Evolutionary conservation across 2,113 vertebrate species (phyloP).

Genomic region (Percopsis transmontana): DNA sequence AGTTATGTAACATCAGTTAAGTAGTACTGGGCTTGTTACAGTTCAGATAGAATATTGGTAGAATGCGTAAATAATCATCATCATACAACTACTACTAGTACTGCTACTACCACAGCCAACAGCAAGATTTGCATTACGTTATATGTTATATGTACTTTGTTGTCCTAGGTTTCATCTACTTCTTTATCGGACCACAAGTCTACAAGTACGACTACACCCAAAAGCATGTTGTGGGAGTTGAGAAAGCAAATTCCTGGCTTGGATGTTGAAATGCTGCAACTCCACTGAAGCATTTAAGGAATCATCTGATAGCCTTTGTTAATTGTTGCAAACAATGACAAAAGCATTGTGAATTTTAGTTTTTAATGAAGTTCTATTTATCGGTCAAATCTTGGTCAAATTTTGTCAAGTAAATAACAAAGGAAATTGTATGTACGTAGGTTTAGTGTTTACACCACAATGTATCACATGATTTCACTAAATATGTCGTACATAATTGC

Average conservation of each 20-base stretch:
- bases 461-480: neutral
- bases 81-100: conserved; percentile 14
- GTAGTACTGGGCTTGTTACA: conserved; percentile 11
- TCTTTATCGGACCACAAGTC: conserved; percentile 74
- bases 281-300: neutral
- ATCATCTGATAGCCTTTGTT: conserved; percentile 14
- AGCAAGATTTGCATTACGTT: neutral
- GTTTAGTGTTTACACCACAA: neutral
- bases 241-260: conserved; percentile 77
- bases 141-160: neutral
- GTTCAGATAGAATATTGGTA: neutral
- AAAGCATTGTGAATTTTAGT: neutral
- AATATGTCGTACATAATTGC: neutral
- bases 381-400: neutral
- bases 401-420: conserved; percentile 3
- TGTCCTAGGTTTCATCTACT: conserved; percentile 72
- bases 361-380: conserved; percentile 21
- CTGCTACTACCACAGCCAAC: neutral
- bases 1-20: conserved; percentile 13
- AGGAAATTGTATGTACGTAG: conserved; percentile 3
- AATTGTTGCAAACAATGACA: neutral
- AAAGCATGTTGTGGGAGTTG: conserved; percentile 61
- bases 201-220: conserved; percentile 67
- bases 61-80: conserved; percentile 4
- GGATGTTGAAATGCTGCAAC: conserved; percentile 65